Percentiles rank a stretch among this genome's conserved stretches.
Evolutionary conservation across 2,113 vertebrate genomes (phyloP).

Genomic region (Eulacestoma nigropectus): DNA sequence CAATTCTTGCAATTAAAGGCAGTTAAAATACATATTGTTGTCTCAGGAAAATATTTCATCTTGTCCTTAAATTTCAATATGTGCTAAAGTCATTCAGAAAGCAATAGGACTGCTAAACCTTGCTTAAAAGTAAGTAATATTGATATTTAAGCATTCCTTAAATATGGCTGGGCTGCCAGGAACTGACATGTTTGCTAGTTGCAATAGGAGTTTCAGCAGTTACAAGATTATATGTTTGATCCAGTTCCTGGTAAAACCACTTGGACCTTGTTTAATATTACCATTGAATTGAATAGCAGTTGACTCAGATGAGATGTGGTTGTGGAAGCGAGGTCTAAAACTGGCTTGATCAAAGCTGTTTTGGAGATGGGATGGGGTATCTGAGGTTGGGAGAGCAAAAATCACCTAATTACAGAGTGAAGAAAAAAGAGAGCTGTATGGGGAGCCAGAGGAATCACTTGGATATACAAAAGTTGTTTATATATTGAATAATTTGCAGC

Average conservation of each 20-base stretch:
- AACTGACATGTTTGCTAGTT: neutral
- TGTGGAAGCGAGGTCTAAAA: neutral
- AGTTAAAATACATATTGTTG: neutral
- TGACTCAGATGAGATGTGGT: neutral
- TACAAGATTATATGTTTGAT: neutral
- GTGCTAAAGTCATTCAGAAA: neutral
- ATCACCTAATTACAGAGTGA: neutral
- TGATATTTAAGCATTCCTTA: neutral
- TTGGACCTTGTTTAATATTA: neutral
- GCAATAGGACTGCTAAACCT: neutral
- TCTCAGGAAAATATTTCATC: neutral
- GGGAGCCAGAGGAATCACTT: neutral
- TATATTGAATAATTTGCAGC: neutral
- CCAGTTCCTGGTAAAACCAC: neutral
- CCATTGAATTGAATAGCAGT: neutral
- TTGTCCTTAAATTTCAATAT: neutral
- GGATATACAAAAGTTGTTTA: neutral
- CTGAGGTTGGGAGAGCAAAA: neutral
- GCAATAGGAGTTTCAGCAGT: neutral
- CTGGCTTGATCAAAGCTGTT: neutral
- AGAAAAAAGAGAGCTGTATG: neutral
- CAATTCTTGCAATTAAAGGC: slow-evolving; percentile 4
- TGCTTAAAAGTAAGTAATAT: neutral
- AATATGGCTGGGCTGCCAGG: neutral
- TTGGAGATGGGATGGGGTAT: neutral